Evolutionary conservation across 2,113 vertebrate species (phyloP), one percentile per base, ranked within the genome.

Genomic region (Epinephelus fuscoguttatus): DNA sequence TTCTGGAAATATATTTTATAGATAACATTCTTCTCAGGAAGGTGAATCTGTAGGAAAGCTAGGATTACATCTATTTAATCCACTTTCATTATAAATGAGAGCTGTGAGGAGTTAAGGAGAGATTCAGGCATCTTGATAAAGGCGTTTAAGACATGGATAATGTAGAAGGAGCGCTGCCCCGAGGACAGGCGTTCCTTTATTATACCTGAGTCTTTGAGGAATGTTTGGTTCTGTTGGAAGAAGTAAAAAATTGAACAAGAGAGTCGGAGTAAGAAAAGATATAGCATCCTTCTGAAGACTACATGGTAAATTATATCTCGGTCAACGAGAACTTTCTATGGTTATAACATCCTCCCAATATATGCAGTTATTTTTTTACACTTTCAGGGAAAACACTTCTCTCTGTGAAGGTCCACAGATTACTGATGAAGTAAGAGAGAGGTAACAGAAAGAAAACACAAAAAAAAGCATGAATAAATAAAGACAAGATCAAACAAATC

Each of bases 1-100:
- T 53, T 19, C 33, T 59, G 18, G 47, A 55, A 1, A 75, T 18
- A 81, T 15, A 33, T 47, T 42, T 68, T 5, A 70, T 21, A 11
- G 68, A 69, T 40, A 12, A 62, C 25, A 57, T 70, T 70, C 12
- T n/a, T 70, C 55, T 75, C 17, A 64, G 7, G 33, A 73, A 67
- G 18, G 17, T 62, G 18, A 18, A 63, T 64, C 10, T n/a, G 7
- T 45, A 9, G 17, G 74, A 75, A 57, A 57, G 53, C 40, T 49
- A 10, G 12, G 25, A 59, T 55, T 55, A 49, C 0, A 62, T 55
- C 6, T 37, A 69, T 68, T 77, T 50, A 56, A 81, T 85, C 19
- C 17, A 66, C 40, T 67, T 53, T 56, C 4, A 27, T 77, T 60
- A 61, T 66, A 17, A 75, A 23, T 50, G 19, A 64, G 21, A 21